These are phyloP conservation scores for Flexamia atlantica DNA, from an alignment of 2,888 invertebrate species.

Conservation along the genomic window DNA sequence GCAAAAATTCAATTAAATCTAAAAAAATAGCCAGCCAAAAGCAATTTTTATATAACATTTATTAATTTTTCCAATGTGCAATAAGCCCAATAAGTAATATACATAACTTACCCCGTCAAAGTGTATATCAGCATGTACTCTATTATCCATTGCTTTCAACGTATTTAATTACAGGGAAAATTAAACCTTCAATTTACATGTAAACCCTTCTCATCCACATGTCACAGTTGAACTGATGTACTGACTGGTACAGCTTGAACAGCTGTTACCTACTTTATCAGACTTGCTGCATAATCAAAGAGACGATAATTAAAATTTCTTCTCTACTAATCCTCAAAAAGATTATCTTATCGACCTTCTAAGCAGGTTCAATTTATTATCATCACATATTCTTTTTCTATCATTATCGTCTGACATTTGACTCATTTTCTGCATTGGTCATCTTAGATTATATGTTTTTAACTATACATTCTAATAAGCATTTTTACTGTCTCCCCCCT, in stretches of 20 bases:
- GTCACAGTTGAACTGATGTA: neutral
- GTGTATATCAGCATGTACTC: neutral
- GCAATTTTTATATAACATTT: no score
- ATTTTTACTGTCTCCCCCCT: no score
- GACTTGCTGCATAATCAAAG: neutral
- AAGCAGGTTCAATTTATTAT: neutral
- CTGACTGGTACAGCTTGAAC: neutral
- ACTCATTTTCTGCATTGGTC: slow-evolving; percentile 45
- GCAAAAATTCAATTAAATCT: no score
- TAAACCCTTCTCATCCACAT: neutral
- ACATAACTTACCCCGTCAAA: slow-evolving; percentile 38
- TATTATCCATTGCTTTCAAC: neutral
- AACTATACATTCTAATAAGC: no score
- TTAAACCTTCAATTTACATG: neutral
- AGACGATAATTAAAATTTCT: slow-evolving; percentile 23
- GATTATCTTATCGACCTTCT: slow-evolving; percentile 15
- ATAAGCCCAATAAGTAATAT: no score
- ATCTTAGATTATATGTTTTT: no score
- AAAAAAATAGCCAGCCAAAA: no score
- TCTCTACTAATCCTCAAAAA: neutral
- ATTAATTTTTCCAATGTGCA: no score
- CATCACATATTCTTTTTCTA: neutral
- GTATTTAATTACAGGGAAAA: neutral
- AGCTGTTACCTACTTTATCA: slow-evolving; percentile 18
- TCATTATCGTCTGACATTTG: slow-evolving; percentile 13